Evolutionary conservation across 2,888 invertebrate genomes (phyloP).

Genomic region (Smittia sp.): DNA sequence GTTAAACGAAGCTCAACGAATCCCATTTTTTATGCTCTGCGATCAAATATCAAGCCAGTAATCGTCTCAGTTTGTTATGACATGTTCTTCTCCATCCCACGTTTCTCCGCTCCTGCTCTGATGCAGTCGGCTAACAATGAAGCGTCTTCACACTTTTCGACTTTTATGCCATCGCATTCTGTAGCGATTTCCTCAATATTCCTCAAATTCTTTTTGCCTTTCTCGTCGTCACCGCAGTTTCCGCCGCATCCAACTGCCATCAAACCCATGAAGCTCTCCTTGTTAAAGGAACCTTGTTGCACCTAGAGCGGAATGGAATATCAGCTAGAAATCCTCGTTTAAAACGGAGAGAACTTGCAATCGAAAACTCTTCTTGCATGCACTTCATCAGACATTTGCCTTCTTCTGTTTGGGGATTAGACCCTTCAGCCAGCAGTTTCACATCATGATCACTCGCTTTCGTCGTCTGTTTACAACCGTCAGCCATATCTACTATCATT

Average conservation of each 20-base stretch:
- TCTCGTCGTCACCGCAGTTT: background rate
- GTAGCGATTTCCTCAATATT: background rate
- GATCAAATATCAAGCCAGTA: too few species aligned
- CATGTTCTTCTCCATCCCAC: too few species aligned
- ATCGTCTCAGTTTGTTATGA: too few species aligned
- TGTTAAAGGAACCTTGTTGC: too few species aligned
- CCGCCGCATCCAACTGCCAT: too few species aligned
- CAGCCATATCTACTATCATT: too few species aligned
- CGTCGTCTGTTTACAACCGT: slow-evolving; percentile 35
- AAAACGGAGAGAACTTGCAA: slow-evolving; percentile 23
- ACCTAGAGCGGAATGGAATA: too few species aligned
- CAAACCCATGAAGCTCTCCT: too few species aligned
- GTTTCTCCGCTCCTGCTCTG: background rate
- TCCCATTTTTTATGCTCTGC: too few species aligned
- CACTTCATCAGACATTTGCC: slow-evolving; percentile 26
- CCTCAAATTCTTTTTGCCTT: background rate
- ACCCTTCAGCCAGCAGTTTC: background rate
- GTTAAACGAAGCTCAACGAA: too few species aligned
- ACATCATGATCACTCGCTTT: slow-evolving; percentile 20
- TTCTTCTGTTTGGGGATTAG: background rate
- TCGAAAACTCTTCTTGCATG: slow-evolving; percentile 36
- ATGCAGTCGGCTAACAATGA: background rate
- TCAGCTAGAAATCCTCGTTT: too few species aligned
- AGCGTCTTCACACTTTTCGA: background rate
- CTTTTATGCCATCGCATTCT: background rate